A percentile compares a stretch with the other conserved stretches of the same genome.
Evolutionary conservation across 1,140 invertebrate genomes (phyloP).

Genomic region (Ditylenchus dipsaci): DNA sequence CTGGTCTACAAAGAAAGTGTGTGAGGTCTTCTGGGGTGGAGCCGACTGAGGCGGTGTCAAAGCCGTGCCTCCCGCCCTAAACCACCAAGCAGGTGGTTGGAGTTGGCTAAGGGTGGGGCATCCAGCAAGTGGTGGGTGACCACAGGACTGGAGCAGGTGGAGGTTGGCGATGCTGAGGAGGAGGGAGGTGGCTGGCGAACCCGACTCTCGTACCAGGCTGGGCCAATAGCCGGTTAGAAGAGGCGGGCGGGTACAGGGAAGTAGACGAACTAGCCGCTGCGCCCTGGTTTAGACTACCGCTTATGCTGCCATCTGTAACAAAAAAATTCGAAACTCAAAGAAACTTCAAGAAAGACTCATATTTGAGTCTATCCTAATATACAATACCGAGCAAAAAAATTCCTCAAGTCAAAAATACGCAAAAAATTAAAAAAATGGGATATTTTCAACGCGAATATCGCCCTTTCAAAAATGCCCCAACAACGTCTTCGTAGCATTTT

Average conservation of each 20-base stretch:
- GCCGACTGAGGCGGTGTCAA: slow-evolving; percentile 52
- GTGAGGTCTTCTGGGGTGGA: slow-evolving; percentile 47
- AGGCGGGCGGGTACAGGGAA: slow-evolving; percentile 16
- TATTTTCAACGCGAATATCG: no score
- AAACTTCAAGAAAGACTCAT: no score
- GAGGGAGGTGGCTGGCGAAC: no score
- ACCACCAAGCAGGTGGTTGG: not conserved
- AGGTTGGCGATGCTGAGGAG: slow-evolving; percentile 20
- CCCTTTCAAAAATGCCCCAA: no score
- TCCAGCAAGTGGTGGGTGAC: slow-evolving; percentile 3
- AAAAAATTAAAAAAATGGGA: no score
- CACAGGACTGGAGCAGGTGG: slow-evolving; percentile 25
- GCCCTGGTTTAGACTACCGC: no score
- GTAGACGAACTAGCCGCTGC: slow-evolving; percentile 7
- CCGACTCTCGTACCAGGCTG: no score
- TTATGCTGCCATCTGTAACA: not conserved
- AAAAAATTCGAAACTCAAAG: no score
- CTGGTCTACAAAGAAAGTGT: slow-evolving; percentile 41
- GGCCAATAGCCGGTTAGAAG: not conserved
- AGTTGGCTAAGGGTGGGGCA: slow-evolving; percentile 10
- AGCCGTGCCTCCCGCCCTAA: slow-evolving; percentile 24
- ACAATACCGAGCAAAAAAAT: no score
- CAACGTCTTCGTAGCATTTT: no score
- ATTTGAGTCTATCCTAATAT: no score
- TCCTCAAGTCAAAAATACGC: no score